Base-by-base conservation (phyloP, 2,113 vertebrate species). In the Xiphias gladius region DNA sequence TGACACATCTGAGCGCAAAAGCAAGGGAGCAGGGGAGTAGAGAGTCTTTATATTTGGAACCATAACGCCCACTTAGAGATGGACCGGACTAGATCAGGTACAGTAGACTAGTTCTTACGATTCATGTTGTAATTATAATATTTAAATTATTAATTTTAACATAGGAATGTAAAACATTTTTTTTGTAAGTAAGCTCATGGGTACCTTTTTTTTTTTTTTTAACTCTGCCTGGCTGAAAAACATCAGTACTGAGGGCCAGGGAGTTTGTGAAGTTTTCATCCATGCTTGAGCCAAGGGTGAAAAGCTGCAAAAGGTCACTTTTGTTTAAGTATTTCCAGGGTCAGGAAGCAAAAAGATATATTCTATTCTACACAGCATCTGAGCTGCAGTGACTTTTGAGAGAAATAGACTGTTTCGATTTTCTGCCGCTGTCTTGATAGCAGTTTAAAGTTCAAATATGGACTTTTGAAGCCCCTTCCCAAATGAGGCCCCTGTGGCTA, bases 391-490 rank as follows among this genome's bases (percentile, higher is more conserved):
- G 85, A 79, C 80, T 81, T 84, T 63, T 2, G 26, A 69, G 46
- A 82, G 52, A 28, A 65, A 63, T 5, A 16, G 19, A 19, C 19
- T 76, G 80, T 77, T 89, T 85, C 76, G 67, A 79, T 72, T 82
- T 37, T 54, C 55, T 57, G 61, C 79, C 4, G 17, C 58, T 71
- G 76, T 67, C 50, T 86, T 83, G 83, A 89, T 62, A 67, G 78
- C 72, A 87, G 76, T 57, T 76, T 80, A 79, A 76, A 91, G 89
- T 90, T 89, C 73, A 88, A 83, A 89, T 79, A 43, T 87, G 66
- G 90, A 89, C 75, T 85, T 91, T 79, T 80, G 69, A 86, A 86
- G 78, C 67, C 54, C 43, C 2, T 85, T 73, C 59, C 57, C 41
- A 83, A 83, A 87, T 66, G 71, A 91, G 74, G 73, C 78, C 84